phyloP scores from a whole-genome alignment of 2,888 invertebrate species.

The Polia nebulosa region DNA sequence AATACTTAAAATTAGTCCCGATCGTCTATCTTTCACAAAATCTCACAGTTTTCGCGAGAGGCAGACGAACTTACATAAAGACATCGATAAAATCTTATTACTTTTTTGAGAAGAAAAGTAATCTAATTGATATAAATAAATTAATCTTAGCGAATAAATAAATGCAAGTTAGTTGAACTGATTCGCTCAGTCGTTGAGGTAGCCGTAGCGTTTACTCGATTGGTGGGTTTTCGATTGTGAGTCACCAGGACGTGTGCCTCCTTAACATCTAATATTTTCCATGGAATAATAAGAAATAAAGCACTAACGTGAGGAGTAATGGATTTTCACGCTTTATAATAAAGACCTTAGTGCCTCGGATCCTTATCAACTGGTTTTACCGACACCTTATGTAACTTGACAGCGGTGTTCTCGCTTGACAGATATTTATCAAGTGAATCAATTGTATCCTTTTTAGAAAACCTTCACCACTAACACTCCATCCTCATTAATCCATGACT shows the following conservation, averaged over 20 bases:
- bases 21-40: constrained; percentile 84
- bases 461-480: not conserved
- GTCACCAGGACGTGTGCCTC: constrained; percentile 20
- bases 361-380: not conserved
- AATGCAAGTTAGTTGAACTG: constrained; percentile 58
- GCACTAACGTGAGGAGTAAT: not conserved
- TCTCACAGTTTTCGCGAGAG: constrained; percentile 75
- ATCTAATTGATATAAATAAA: constrained; percentile 34
- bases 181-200: constrained; percentile 63
- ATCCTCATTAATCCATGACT: constrained; percentile 2
- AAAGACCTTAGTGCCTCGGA: not conserved
- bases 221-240: constrained; percentile 57
- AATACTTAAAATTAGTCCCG: constrained; percentile 63
- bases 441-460: not conserved
- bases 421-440: not conserved
- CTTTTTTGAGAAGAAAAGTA: constrained; percentile 33
- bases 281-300: constrained; percentile 25
- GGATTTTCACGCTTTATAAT: not conserved
- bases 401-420: not conserved
- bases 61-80: constrained; percentile 77
- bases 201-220: constrained; percentile 54
- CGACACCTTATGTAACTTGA: not conserved
- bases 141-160: constrained; percentile 56
- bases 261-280: constrained; percentile 5
- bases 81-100: constrained; percentile 20